Evolutionary conservation across 2,113 vertebrate species (phyloP).

Genomic region (Probosciger aterrimus): DNA sequence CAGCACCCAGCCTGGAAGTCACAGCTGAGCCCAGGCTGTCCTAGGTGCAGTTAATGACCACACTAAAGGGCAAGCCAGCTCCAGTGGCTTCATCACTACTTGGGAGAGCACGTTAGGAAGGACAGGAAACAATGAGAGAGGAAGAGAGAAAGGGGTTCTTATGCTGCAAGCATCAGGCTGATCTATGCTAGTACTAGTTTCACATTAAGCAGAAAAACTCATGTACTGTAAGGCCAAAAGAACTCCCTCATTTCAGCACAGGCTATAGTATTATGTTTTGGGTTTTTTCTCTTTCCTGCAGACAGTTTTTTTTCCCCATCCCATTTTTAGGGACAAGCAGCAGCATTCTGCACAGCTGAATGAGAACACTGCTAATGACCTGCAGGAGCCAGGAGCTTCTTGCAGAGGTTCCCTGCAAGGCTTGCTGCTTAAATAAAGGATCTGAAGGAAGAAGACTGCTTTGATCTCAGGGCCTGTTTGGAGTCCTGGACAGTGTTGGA

Average conservation of each 20-base stretch:
- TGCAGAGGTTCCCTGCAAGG: neutral
- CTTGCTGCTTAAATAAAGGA: neutral
- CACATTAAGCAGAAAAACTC: neutral
- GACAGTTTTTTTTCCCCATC: neutral
- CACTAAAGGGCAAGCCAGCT: neutral
- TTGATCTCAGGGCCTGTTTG: neutral
- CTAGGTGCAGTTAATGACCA: neutral
- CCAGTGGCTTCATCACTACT: neutral
- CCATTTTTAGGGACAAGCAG: neutral
- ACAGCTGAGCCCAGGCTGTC: neutral
- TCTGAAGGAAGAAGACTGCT: neutral
- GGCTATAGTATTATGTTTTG: neutral
- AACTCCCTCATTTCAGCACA: neutral
- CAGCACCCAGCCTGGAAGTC: neutral
- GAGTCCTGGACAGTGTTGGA: neutral
- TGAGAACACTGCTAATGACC: neutral
- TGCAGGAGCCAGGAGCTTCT: neutral
- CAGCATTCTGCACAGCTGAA: neutral
- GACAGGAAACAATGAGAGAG: neutral
- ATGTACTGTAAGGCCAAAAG: neutral
- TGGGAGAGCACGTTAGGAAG: neutral
- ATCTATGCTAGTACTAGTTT: neutral
- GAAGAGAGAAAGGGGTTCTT: neutral
- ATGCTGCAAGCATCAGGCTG: neutral
- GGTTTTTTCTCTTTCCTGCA: neutral